phyloP scores from a whole-genome alignment of 2,888 invertebrate genomes.

The Phorcus lineatus region DNA sequence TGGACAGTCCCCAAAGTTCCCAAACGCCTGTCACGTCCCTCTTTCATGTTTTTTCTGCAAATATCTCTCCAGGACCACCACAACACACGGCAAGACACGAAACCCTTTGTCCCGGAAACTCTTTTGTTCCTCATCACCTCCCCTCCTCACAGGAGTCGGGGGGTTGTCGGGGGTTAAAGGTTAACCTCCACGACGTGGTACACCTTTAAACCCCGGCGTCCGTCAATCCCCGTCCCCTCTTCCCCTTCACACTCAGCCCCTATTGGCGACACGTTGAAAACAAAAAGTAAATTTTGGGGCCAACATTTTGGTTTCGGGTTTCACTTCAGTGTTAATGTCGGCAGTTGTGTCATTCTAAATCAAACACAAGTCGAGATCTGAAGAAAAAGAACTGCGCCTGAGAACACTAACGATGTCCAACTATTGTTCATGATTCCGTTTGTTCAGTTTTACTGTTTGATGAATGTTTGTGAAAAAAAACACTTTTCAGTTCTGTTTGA shows the following conservation, averaged over 20 bases:
- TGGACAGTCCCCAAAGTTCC: too few relatives aligned
- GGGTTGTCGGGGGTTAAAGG: not conserved
- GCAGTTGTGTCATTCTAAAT: not conserved
- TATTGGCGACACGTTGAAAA: conserved; percentile 3
- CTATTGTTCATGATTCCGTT: too few relatives aligned
- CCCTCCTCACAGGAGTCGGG: not conserved
- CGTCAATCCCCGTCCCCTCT: not conserved
- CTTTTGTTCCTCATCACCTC: not conserved
- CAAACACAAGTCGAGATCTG: not conserved
- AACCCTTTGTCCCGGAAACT: not conserved
- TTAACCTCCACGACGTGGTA: not conserved
- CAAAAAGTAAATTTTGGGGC: conserved; percentile 1
- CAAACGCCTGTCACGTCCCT: not conserved
- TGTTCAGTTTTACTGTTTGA: too few relatives aligned
- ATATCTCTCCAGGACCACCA: not conserved
- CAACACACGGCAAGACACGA: not conserved
- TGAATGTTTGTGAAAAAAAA: too few relatives aligned
- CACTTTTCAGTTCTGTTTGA: too few relatives aligned
- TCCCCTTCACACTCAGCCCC: not conserved
- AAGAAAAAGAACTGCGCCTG: not conserved
- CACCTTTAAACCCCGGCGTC: not conserved
- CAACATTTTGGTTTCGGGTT: not conserved
- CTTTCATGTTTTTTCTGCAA: not conserved
- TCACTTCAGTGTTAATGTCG: not conserved
- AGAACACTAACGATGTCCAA: too few relatives aligned